Percentiles rank a stretch among this genome's conserved stretches.
Evolutionary conservation across 2,888 invertebrate species (phyloP).

Genomic region (Zelleria hepariella): DNA sequence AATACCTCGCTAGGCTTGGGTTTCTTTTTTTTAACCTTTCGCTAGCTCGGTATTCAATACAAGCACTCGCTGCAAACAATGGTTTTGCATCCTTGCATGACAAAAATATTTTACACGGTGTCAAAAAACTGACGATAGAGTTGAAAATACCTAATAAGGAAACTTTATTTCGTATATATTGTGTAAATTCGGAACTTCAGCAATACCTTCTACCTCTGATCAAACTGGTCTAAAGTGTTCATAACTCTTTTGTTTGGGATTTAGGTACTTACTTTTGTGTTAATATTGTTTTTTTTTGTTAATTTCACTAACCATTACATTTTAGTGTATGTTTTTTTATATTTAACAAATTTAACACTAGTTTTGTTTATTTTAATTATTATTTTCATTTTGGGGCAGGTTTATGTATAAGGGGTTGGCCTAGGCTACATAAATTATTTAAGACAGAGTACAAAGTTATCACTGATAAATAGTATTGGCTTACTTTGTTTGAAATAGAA

Average conservation of each 20-base stretch:
- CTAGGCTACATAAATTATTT: slow-evolving; percentile 65
- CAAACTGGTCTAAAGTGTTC: too few species aligned
- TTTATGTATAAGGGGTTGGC: slow-evolving; percentile 73
- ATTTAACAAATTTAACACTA: slow-evolving; percentile 16
- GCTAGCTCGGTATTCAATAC: too few species aligned
- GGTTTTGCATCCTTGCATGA: too few species aligned
- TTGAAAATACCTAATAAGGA: too few species aligned
- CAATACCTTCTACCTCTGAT: not conserved
- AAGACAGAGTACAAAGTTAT: slow-evolving; percentile 67
- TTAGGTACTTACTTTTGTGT: slow-evolving; percentile 37
- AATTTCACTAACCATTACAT: slow-evolving; percentile 48
- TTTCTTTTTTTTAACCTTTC: too few species aligned
- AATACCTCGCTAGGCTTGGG: too few species aligned
- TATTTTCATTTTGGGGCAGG: slow-evolving; percentile 66
- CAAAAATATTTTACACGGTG: too few species aligned
- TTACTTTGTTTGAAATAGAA: slow-evolving; percentile 65
- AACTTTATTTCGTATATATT: not conserved
- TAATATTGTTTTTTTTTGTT: slow-evolving; percentile 48
- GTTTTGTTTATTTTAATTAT: slow-evolving; percentile 46
- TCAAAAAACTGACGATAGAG: too few species aligned
- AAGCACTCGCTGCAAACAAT: too few species aligned
- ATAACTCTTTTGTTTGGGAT: slow-evolving; percentile 27
- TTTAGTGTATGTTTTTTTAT: slow-evolving; percentile 35
- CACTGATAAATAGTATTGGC: slow-evolving; percentile 63
- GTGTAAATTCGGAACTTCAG: not conserved